A percentile compares a stretch with the other conserved stretches of the same genome.
phyloP scores from a whole-genome alignment of 2,888 invertebrate species.

The Masnerella sp. region DNA sequence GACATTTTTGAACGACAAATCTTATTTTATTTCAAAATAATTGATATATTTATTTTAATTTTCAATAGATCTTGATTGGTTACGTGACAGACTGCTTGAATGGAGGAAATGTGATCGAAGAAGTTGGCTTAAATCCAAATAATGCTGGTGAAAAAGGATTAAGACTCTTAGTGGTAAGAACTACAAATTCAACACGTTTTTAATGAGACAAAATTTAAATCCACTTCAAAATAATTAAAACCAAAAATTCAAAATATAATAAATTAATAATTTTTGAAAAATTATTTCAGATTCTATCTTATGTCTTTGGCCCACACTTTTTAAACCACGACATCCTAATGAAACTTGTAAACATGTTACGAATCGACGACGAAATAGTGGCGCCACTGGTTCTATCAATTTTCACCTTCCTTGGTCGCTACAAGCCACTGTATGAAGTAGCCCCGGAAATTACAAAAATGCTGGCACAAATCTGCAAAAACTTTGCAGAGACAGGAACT shows the following conservation, averaged over 20 bases:
- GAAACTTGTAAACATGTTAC: constrained; percentile 86
- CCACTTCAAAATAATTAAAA: too few relatives aligned
- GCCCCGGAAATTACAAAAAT: constrained; percentile 87
- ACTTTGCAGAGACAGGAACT: constrained; percentile 92
- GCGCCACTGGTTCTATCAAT: constrained; percentile 90
- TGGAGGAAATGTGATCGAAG: constrained; percentile 84
- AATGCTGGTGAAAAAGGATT: constrained; percentile 94
- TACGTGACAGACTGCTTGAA: constrained; percentile 84
- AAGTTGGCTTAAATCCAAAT: constrained; percentile 88
- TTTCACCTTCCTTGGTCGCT: constrained; percentile 92
- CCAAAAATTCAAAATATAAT: too few relatives aligned
- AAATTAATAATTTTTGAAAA: neutral
- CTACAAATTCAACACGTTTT: too few relatives aligned
- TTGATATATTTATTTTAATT: neutral
- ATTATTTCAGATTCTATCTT: constrained; percentile 85
- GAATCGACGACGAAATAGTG: constrained; percentile 88
- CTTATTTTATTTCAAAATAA: too few relatives aligned
- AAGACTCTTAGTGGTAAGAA: constrained; percentile 87
- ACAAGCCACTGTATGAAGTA: constrained; percentile 88
- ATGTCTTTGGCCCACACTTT: constrained; percentile 96
- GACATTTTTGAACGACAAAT: too few relatives aligned
- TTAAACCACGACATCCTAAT: constrained; percentile 90
- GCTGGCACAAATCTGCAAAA: constrained; percentile 91
- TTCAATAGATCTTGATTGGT: constrained; percentile 79
- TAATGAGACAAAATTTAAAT: too few relatives aligned